Evolutionary conservation across 2,113 vertebrate species (phyloP), one percentile per base, ranked within the genome.

Genomic region (Lagenorhynchus albirostris): DNA sequence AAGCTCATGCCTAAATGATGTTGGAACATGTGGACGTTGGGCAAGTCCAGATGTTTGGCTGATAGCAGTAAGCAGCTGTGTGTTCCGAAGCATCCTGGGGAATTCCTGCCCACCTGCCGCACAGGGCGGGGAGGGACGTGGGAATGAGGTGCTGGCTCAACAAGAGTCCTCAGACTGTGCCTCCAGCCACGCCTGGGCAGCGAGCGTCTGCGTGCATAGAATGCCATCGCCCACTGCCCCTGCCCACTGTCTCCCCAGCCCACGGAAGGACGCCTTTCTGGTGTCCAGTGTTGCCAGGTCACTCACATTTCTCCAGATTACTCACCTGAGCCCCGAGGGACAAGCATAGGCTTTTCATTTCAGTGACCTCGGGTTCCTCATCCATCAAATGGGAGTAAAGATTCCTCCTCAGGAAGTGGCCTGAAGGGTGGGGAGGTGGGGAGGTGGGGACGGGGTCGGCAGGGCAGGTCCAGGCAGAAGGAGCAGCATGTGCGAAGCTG

Each of bases 181-280:
- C 0, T 0, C 77, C 2, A n/a, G 47, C 41, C 29, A n/a, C 1
- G 3, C 31, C 33, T 58, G 63, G 55, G 68, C 36, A 77, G 60
- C 0, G 6, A 76, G 44, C 0, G 5, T 26, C 41, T 2, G 6
- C 31, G 12, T 15, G 3, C n/a, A 26, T 18, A 31, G 65, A 60
- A 38, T 12, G 23, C 81, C 71, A 55, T 44, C 0, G 2, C 25
- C 47, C 44, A 18, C 25, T 18, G 26, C 44, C 9, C 31, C 53
- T 62, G 38, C 38, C 1, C 2, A 2, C 63, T 20, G 5, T 44
- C n/a, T 38, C 55, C 62, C 62, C 31, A 36, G 25, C 25, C 82
- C 31, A 26, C 0, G 3, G 77, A 81, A 83, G 53, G 77, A 36
- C 2, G 6, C 21, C 71, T 91, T 84, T 20, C 12, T 87, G 47